Evolutionary conservation across 2,888 invertebrate species (phyloP).

Genomic region (Limnephilus rhombicus): DNA sequence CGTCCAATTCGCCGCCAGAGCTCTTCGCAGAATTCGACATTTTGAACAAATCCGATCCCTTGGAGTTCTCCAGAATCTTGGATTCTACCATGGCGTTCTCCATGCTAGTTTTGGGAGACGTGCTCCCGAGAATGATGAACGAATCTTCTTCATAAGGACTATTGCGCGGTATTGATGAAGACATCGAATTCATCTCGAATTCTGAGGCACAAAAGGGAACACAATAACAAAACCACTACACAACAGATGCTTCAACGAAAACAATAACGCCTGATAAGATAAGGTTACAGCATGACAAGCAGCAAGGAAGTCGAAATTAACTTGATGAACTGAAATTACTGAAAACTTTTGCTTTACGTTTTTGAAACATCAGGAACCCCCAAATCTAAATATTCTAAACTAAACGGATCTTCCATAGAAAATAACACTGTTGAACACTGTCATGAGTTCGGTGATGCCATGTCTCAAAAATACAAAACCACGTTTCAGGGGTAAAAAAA

Average conservation of each 20-base stretch:
- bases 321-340: not conserved
- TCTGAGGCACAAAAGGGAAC: not conserved
- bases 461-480: no score
- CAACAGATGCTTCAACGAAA: not conserved
- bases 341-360: not conserved
- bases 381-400: not conserved
- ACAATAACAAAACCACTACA: not conserved
- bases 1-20: not conserved
- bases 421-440: not conserved
- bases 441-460: not conserved
- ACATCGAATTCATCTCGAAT: constrained; percentile 23
- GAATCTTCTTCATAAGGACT: constrained; percentile 73
- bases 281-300: not conserved
- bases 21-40: not conserved
- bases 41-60: constrained; percentile 13
- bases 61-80: constrained; percentile 50
- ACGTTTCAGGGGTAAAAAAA: no score
- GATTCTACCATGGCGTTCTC: constrained; percentile 68
- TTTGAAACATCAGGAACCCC: constrained; percentile 27
- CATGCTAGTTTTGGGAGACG: constrained; percentile 73
- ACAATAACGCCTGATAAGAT: not conserved
- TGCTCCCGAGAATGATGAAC: constrained; percentile 74
- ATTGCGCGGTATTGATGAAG: constrained; percentile 8
- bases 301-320: not conserved
- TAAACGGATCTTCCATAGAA: not conserved